Conservation (phyloP, 2,888 invertebrate species). For the Zygogramma bicolorata region DNA sequence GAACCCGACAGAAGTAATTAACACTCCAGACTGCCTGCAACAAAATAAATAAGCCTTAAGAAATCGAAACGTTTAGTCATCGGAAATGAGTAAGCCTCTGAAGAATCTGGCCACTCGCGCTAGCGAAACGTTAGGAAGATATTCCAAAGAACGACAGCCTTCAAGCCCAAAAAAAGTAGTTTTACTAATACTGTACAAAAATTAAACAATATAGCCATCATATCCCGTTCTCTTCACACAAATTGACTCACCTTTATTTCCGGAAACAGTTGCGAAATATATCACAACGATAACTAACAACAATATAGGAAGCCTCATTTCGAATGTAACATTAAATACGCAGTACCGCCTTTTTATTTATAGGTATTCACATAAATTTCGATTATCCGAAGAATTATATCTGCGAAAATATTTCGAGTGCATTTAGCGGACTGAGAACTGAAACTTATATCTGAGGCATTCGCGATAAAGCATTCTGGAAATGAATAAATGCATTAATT, state of each 20-base stretch:
- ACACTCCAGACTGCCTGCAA: no score
- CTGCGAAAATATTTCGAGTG: not conserved
- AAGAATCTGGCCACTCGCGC: no score
- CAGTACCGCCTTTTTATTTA: not conserved
- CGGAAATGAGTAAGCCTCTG: no score
- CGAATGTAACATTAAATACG: not conserved
- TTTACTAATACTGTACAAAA: no score
- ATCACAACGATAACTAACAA: not conserved
- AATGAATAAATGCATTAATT: not conserved
- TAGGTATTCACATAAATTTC: not conserved
- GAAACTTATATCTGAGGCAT: not conserved
- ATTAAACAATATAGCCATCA: no score
- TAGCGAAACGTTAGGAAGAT: no score
- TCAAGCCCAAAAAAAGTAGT: no score
- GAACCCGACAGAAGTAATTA: no score
- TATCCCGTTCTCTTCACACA: no score
- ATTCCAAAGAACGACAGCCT: no score
- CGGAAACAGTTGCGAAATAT: not conserved
- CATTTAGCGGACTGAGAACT: not conserved
- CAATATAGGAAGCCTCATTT: not conserved
- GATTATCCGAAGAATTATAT: not conserved
- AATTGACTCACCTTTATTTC: not conserved
- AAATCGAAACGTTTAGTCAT: no score
- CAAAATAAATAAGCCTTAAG: no score
- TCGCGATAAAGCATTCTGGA: not conserved